Evolutionary conservation across 2,888 invertebrate genomes (phyloP), one percentile per base, ranked within the genome.

Genomic region (Odontomyia ornata): DNA sequence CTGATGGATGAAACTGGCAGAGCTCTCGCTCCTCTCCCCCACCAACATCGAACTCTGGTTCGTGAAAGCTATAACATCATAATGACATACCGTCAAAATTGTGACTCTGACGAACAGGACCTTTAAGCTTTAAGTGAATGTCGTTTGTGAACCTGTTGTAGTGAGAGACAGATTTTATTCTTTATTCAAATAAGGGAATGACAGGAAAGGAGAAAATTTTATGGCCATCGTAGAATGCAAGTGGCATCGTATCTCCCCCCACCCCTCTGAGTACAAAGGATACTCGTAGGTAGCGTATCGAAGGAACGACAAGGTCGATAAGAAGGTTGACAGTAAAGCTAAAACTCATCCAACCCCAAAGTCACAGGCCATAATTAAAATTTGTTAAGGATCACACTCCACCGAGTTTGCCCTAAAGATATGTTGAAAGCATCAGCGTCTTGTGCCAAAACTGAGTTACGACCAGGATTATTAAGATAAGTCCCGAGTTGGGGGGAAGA

Each of bases 341-440:
- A 72, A 73, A 73, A 25, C 43, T 30, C 23, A 57, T 60, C 36
- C 52, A 36, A 60, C 57, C 73, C 57, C 21, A 75, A n/a, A 77
- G 77, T 77, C 75, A 77, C 67, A 64, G 75, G 57, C 67, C 69
- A 77, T 75, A 75, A 77, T 75, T 75, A 75, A 77, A 77, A 75
- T 77, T 77, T 77, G 77, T 69, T 77, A 77, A 77, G 77, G 47
- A 77, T 60, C 75, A 67, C 77, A 73, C 73, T 67, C 36, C 9
- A 36, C 36, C 18, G 36, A 36, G 36, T 36, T 36, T 36, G 36
- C 65, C 65, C 65, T 11, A n/a, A 27, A 65, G 65, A 36, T 28
- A 65, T 43, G 27, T 65, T 36, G 13, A 4, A 11, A 7, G 27
- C 27, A 18, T 9, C 21, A 36, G 18, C 30, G 18, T 27, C 36